Conservation (phyloP, 2,797 vertebrate species). For the Danio choprae region DNA sequence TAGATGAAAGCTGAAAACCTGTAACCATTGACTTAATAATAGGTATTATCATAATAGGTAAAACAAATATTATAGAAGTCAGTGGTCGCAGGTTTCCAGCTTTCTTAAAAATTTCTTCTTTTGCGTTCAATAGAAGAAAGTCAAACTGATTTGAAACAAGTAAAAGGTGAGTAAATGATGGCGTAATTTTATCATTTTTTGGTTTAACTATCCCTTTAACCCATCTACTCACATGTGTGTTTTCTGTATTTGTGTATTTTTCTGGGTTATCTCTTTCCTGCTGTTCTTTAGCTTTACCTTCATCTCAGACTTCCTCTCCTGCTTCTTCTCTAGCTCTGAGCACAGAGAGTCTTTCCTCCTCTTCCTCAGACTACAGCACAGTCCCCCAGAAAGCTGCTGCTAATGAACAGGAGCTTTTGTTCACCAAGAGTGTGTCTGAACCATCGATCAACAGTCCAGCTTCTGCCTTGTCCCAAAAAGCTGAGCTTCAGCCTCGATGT, state of each 20-base stretch:
- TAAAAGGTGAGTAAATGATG: too few relatives aligned
- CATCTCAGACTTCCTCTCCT: conserved; percentile 88
- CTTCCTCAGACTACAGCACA: conserved; percentile 78
- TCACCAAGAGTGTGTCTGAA: conserved; percentile 93
- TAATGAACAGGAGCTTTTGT: conserved; percentile 72
- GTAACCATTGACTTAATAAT: too few relatives aligned
- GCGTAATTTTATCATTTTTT: too few relatives aligned
- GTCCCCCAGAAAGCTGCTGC: conserved; percentile 51
- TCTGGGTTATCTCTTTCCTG: conserved; percentile 35
- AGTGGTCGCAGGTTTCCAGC: too few relatives aligned
- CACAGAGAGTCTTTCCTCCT: conserved; percentile 89
- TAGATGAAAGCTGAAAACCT: too few relatives aligned
- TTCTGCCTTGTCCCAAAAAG: conserved; percentile 58
- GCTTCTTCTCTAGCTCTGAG: conserved; percentile 91
- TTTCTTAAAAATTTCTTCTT: too few relatives aligned
- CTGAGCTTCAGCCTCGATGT: conserved; percentile 60
- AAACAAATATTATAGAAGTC: too few relatives aligned
- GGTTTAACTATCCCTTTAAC: too few relatives aligned
- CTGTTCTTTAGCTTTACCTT: conserved; percentile 67
- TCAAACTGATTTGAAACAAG: too few relatives aligned
- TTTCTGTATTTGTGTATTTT: conserved; percentile 11
- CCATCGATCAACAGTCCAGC: conserved; percentile 84
- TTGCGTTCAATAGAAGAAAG: too few relatives aligned
- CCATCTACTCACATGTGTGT: neutral
- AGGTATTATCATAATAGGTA: too few relatives aligned